Base-by-base conservation (phyloP, 2,113 vertebrate genomes). In the Macaca nemestrina region DNA sequence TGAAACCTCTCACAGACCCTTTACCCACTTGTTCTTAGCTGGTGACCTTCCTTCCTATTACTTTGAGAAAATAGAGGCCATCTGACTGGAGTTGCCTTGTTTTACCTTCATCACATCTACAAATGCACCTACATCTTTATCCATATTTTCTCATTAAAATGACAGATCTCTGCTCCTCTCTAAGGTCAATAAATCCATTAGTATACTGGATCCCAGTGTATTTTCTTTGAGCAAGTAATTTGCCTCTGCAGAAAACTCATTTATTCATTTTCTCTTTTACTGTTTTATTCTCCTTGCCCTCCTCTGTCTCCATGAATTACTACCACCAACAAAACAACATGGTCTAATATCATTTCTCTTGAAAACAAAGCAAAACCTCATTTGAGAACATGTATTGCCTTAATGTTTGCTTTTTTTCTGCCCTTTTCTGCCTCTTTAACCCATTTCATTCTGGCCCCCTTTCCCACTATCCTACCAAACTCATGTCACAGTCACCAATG, bases 381-480 rank as follows among this genome's bases (percentile, higher is more conserved):
- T 64, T 64, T 48, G 30, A 48, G 40, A 45, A 64, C 13, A 20
- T 80, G 64, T n/a, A 3, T 50, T 87, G 9, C 43, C 40, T 32
- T 67, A 40, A 57, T 48, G 16, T 10, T 25, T 72, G 10, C 10
- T 17, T 12, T 80, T n/a, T 67, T 12, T 12, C 18, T 52, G 5
- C 25, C 20, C 13, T 88, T 73, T n/a, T 6, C 3, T 3, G 13
- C 68, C 4, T 67, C 17, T 61, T 64, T 8, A 57, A 23, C 11
- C 18, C 4, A 3, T 48, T 64, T 7, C 5, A 0, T 64, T 75
- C 6, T 43, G 6, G 2, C 1, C 9, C 2, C 6, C 14, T 48
- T 6, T 50, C 14, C 18, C 17, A 6, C 17, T 13, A 9, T 1
- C 67, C 43, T 30, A 11, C 11, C 20, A 9, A 35, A 75, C 55